phyloP scores from a whole-genome alignment of 2,113 vertebrate genomes.

The Triplophysa tibetana region DNA sequence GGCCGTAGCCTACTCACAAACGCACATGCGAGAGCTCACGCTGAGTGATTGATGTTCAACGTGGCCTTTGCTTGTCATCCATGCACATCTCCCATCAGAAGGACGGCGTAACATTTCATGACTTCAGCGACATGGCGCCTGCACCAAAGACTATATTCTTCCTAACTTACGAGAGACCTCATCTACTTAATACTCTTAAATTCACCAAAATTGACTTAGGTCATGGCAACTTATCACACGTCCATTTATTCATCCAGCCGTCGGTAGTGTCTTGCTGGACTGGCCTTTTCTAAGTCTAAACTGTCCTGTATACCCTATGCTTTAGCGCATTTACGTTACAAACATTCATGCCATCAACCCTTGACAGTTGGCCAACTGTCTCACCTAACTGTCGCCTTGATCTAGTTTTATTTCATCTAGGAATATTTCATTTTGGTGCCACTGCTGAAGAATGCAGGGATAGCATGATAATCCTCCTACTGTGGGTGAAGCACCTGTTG shows the following conservation, averaged over 20 bases:
- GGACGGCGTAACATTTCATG: conserved; percentile 83
- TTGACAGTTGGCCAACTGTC: conserved; percentile 52
- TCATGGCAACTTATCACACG: conserved; percentile 28
- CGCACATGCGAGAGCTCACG: conserved; percentile 61
- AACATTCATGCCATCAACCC: conserved; percentile 14
- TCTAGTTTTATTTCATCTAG: too few species aligned
- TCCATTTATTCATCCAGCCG: not conserved
- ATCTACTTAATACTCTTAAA: conserved; percentile 4
- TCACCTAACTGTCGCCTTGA: conserved; percentile 55
- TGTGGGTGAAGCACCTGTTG: conserved; percentile 67
- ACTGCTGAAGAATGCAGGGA: conserved; percentile 60
- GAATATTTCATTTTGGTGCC: conserved; percentile 62
- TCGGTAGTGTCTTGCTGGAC: too few species aligned
- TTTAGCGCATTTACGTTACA: not conserved
- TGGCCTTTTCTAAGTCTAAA: too few species aligned
- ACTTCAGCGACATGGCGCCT: conserved; percentile 82
- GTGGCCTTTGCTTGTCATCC: conserved; percentile 74
- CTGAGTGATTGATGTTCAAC: conserved; percentile 82
- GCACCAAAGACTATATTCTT: conserved; percentile 75
- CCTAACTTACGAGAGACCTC: conserved; percentile 62
- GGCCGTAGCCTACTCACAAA: conserved; percentile 54
- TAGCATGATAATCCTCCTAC: conserved; percentile 67
- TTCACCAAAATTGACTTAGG: conserved; percentile 7
- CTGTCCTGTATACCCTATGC: too few species aligned
- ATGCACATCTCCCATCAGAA: conserved; percentile 65